Evolutionary conservation across 2,113 vertebrate species (phyloP).

Genomic region (Vulpes lagopus): DNA sequence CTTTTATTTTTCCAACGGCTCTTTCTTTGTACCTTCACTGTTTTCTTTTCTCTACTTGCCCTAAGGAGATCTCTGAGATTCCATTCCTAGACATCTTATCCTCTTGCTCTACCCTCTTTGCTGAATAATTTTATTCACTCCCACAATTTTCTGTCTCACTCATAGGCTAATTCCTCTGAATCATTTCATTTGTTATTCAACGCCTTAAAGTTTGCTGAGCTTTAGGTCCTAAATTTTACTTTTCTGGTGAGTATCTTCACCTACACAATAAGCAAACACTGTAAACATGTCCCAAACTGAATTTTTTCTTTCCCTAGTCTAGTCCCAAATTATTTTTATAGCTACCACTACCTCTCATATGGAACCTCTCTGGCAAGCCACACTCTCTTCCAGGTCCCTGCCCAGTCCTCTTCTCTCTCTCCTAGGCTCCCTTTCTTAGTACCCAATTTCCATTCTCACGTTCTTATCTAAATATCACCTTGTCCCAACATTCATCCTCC

Average conservation of each 20-base stretch:
- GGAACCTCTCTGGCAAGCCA: background rate
- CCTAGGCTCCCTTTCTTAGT: background rate
- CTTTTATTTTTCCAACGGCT: background rate
- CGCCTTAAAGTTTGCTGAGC: background rate
- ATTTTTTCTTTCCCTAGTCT: background rate
- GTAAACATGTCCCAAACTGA: background rate
- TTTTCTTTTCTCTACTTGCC: background rate
- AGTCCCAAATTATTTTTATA: background rate
- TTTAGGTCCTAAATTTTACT: background rate
- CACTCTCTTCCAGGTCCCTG: background rate
- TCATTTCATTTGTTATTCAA: background rate
- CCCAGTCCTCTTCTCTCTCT: no score
- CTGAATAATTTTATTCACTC: background rate
- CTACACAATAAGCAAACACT: background rate
- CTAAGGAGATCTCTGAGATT: background rate
- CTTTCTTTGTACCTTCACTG: background rate
- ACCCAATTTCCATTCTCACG: background rate
- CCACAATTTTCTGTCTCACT: background rate
- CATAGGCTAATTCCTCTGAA: background rate
- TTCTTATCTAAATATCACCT: background rate
- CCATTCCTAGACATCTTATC: background rate
- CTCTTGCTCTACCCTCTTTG: background rate
- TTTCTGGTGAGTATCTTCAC: background rate
- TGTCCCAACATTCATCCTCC: background rate
- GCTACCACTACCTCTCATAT: background rate